Evolutionary conservation across 2,797 vertebrate genomes (phyloP).

Genomic region (Muraenolepis orangiensis): DNA sequence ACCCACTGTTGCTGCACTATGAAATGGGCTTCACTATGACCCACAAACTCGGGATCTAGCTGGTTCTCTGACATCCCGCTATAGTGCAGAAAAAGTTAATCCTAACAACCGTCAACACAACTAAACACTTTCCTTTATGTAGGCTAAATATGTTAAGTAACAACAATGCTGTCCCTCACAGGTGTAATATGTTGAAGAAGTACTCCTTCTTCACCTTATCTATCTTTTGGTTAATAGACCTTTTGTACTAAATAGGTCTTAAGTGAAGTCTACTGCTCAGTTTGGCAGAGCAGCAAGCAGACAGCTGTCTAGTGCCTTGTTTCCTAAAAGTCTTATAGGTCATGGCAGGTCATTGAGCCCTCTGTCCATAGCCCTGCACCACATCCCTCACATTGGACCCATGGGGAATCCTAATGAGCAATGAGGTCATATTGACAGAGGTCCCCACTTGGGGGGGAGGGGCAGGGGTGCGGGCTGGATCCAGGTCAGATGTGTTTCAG

Average conservation of each 20-base stretch:
- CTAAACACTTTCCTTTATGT: not conserved
- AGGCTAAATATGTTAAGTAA: not conserved
- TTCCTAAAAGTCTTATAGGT: conserved; percentile 64
- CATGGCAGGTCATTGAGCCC: conserved; percentile 56
- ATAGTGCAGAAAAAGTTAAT: not conserved
- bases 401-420: not conserved
- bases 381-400: conserved; percentile 27
- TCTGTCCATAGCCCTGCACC: conserved; percentile 45
- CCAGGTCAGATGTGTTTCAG: not conserved
- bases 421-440: not conserved
- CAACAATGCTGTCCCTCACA: not conserved
- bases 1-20: not conserved
- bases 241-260: no score
- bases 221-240: conserved; percentile 26
- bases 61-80: not conserved
- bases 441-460: not conserved
- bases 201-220: conserved; percentile 8
- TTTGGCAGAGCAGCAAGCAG: conserved; percentile 14
- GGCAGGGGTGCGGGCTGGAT: not conserved
- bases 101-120: not conserved
- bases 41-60: no score
- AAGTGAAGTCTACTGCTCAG: no score
- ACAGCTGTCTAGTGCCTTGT: conserved; percentile 25
- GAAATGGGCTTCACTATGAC: no score
- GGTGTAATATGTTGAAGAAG: not conserved